These are phyloP conservation scores for Carabus problematicus DNA, from an alignment of 2,888 invertebrate species.

Conservation along the genomic window DNA sequence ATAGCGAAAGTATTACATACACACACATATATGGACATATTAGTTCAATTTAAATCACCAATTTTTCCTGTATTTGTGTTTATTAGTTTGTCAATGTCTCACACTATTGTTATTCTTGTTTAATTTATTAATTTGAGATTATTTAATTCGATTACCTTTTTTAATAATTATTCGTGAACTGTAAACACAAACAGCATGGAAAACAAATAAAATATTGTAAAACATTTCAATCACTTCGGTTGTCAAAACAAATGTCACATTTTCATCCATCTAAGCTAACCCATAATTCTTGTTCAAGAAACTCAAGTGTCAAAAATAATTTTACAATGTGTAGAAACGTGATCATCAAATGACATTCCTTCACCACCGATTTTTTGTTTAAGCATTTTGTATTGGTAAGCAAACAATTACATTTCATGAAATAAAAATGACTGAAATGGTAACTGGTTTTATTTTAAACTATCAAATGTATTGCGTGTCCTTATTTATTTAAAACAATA, in stretches of 20 bases:
- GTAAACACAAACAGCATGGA: slow-evolving; percentile 39
- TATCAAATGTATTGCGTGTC: too few relatives aligned
- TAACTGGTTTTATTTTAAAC: too few relatives aligned
- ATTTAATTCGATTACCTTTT: too few relatives aligned
- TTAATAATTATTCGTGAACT: slow-evolving; percentile 29
- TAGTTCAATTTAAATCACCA: slow-evolving; percentile 34
- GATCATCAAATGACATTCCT: too few relatives aligned
- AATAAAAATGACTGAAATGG: too few relatives aligned
- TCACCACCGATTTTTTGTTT: too few relatives aligned
- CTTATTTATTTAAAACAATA: too few relatives aligned
- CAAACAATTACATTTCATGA: too few relatives aligned
- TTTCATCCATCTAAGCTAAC: too few relatives aligned
- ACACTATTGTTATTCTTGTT: slow-evolving; percentile 23
- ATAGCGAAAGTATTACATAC: slow-evolving; percentile 24
- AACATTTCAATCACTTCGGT: too few relatives aligned
- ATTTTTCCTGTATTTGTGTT: slow-evolving; percentile 35
- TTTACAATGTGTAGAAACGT: not conserved
- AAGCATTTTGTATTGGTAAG: too few relatives aligned
- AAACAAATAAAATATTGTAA: not conserved
- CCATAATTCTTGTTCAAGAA: too few relatives aligned
- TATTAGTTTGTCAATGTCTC: slow-evolving; percentile 23
- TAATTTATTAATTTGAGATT: slow-evolving; percentile 23
- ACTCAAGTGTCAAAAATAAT: slow-evolving; percentile 11
- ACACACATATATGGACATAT: slow-evolving; percentile 8
- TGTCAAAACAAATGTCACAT: not conserved